Evolutionary conservation across 2,113 vertebrate genomes (phyloP), one percentile per base, ranked within the genome.

Genomic region (Cyphomyrus discorhynchus): DNA sequence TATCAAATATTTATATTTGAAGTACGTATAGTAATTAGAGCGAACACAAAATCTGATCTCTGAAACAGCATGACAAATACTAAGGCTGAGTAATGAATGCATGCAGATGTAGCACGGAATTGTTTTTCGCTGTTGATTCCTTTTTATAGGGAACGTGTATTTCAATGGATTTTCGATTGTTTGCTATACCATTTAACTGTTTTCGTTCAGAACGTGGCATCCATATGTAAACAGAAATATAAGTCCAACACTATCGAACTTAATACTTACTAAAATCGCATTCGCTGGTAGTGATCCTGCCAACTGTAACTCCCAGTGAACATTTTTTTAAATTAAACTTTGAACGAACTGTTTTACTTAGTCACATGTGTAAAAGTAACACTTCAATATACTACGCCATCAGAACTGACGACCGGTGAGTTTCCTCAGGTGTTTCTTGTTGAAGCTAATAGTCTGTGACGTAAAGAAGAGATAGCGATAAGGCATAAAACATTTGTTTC

Each of bases 391-490:
- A 86, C 49, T 35, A 24, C 49, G 9, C n/a, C 13, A 56, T 50
- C 50, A 39, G 49, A 87, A 21, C 85, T 87, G 10, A 46, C 27
- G 31, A 62, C 52, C n/a, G 53, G 87, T 88, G 56, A 88, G 87
- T 62, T 88, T 35, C 42, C 35, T 58, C 89, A 90, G 50, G 86
- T 90, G 90, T 84, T 15, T 80, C 50, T 17, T 21, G 82, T 88
- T 50, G 53, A 83, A 82, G 24, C 39, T 88, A 46, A 90, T 88
- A 52, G 56, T 35, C 50, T 35, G 88, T 82, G 70, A 27, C n/a
- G 74, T 49, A 62, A 39, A 39, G 21, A 85, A 66, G 3, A 45
- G 27, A 39, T 49, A 24, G 9, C 13, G 42, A 88, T 49, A 9
- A 10, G 42, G n/a, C n/a, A 88, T 88, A 89, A 80, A 53, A 89